These are phyloP conservation scores for Ceramica pisi DNA, from an alignment of 2,888 invertebrate species.

Conservation along the genomic window DNA sequence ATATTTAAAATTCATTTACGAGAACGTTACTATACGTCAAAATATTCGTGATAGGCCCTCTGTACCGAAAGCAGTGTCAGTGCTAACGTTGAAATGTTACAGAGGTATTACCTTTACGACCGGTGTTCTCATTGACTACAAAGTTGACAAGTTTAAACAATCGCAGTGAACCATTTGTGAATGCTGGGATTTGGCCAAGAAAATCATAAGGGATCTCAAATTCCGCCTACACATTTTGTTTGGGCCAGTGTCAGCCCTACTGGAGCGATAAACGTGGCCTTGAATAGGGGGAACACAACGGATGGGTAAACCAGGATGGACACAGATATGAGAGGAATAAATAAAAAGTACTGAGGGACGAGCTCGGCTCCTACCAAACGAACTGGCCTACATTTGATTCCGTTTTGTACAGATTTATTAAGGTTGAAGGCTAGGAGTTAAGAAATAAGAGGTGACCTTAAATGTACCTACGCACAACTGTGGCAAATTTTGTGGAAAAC, in stretches of 20 bases:
- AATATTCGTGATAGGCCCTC: too few species aligned
- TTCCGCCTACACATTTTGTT: neutral
- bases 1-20: too few species aligned
- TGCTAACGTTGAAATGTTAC: neutral
- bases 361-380: neutral
- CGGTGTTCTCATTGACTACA: neutral
- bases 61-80: neutral
- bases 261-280: constrained; percentile 34
- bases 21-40: too few species aligned
- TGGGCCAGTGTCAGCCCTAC: constrained; percentile 30
- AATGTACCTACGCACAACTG: too few species aligned
- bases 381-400: too few species aligned
- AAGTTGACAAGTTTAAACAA: neutral
- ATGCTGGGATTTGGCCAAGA: neutral
- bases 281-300: constrained; percentile 37
- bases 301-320: constrained; percentile 24
- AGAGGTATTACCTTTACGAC: neutral
- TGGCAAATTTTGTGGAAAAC: too few species aligned
- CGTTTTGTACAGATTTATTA: neutral
- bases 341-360: constrained; percentile 5
- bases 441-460: too few species aligned
- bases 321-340: constrained; percentile 19
- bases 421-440: neutral
- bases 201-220: neutral
- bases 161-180: neutral